Conservation (phyloP, 2,797 vertebrate species). For the Sebastes diploproa region DNA sequence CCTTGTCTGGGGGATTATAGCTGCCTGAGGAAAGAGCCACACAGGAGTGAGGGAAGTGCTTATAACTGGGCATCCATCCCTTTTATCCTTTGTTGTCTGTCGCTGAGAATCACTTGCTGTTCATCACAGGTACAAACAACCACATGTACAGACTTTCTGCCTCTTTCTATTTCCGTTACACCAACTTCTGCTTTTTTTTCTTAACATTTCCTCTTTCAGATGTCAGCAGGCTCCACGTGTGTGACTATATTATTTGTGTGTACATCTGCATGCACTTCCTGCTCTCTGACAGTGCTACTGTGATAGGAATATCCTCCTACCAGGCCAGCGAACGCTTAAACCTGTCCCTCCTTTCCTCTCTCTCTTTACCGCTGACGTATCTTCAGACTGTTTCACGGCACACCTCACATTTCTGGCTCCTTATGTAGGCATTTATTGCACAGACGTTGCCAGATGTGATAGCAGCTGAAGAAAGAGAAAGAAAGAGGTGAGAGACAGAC, state of each 20-base stretch:
- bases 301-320: conserved; percentile 63
- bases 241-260: background rate
- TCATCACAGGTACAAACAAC: conserved; percentile 32
- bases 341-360: conserved; percentile 26
- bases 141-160: conserved; percentile 3
- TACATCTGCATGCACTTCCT: conserved; percentile 62
- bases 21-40: conserved; percentile 22
- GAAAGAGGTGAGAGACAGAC: conserved; percentile 28
- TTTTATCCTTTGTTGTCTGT: conserved; percentile 22
- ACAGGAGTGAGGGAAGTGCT: conserved; percentile 18
- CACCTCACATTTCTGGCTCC: conserved; percentile 41
- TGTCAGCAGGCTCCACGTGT: conserved; percentile 21
- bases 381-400: conserved; percentile 28
- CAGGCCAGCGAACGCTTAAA: conserved; percentile 18
- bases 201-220: conserved; percentile 65
- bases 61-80: conserved; percentile 8
- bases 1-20: conserved; percentile 43
- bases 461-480: conserved; percentile 8
- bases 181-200: conserved; percentile 41
- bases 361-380: conserved; percentile 15
- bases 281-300: conserved; percentile 51
- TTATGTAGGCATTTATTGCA: background rate
- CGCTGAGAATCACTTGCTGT: conserved; percentile 10
- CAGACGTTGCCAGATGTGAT: conserved; percentile 52
- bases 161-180: conserved; percentile 40